Percentiles rank a stretch among this genome's conserved stretches.
Evolutionary conservation across 2,888 invertebrate species (phyloP).

Genomic region (Acanthosepion esculentum): DNA sequence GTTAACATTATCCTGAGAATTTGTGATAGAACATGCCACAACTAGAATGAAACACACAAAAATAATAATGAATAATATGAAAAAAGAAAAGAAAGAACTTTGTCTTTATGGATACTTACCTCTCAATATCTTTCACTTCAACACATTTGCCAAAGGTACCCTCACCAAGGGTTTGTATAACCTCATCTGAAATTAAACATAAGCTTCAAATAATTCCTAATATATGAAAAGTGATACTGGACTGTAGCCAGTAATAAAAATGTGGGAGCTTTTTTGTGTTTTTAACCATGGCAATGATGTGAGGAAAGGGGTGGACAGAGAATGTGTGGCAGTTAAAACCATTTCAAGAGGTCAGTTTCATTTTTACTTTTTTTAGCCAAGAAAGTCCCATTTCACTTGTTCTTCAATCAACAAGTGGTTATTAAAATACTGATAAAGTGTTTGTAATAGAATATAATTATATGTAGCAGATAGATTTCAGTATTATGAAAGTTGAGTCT

Average conservation of each 20-base stretch:
- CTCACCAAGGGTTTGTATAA: constrained; percentile 98
- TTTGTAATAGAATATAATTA: background rate
- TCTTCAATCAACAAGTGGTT: too few species aligned
- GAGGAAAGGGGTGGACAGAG: background rate
- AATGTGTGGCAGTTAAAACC: background rate
- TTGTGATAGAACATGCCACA: background rate
- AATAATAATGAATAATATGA: background rate
- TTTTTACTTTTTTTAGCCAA: too few species aligned
- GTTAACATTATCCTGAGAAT: too few species aligned
- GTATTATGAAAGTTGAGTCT: background rate
- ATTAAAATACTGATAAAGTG: background rate
- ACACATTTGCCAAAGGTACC: constrained; percentile 99
- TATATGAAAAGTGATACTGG: constrained; percentile 46
- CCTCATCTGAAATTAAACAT: constrained; percentile 86
- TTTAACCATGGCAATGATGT: background rate
- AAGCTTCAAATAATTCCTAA: constrained; percentile 49
- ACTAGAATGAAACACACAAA: background rate
- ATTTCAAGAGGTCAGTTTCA: background rate
- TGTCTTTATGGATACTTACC: constrained; percentile 81
- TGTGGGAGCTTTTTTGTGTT: background rate
- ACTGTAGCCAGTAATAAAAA: background rate
- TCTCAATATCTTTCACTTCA: constrained; percentile 94
- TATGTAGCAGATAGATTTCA: background rate
- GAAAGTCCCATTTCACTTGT: background rate
- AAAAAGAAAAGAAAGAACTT: background rate